A percentile compares a stretch with the other conserved stretches of the same genome.
Evolutionary conservation across 2,888 invertebrate species (phyloP).

Genomic region (Brachyptera putata): DNA sequence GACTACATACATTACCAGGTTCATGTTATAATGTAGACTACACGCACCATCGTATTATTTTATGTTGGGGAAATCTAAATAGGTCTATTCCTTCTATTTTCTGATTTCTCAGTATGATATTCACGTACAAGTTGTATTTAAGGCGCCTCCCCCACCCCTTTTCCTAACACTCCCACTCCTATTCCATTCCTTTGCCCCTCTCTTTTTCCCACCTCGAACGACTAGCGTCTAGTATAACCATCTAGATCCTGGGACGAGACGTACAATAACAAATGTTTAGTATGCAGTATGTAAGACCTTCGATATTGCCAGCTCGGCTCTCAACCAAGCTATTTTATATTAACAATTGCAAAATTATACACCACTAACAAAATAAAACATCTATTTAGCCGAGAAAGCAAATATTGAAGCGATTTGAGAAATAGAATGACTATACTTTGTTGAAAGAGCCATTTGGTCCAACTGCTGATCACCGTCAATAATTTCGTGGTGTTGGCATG

Average conservation of each 20-base stretch:
- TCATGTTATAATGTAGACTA: background rate
- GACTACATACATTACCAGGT: too few relatives aligned
- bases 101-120: constrained; percentile 23
- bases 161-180: too few relatives aligned
- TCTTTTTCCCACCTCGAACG: constrained; percentile 1
- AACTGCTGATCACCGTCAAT: too few relatives aligned
- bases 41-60: too few relatives aligned
- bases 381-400: background rate
- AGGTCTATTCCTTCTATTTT: constrained; percentile 5
- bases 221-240: constrained; percentile 1
- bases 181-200: background rate
- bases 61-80: background rate
- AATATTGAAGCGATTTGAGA: constrained; percentile 11
- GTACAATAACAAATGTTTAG: constrained; percentile 16
- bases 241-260: background rate
- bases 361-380: constrained; percentile 17
- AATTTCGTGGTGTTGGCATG: too few relatives aligned
- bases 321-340: constrained; percentile 8
- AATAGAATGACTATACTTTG: too few relatives aligned
- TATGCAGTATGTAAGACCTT: constrained; percentile 10
- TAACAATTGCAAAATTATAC: constrained; percentile 18
- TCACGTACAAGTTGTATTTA: constrained; percentile 22
- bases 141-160: too few relatives aligned
- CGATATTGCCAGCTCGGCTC: constrained; percentile 12
- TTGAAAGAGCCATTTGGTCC: too few relatives aligned